Conservation (phyloP, 2,113 vertebrate genomes). For the Vimba vimba region DNA sequence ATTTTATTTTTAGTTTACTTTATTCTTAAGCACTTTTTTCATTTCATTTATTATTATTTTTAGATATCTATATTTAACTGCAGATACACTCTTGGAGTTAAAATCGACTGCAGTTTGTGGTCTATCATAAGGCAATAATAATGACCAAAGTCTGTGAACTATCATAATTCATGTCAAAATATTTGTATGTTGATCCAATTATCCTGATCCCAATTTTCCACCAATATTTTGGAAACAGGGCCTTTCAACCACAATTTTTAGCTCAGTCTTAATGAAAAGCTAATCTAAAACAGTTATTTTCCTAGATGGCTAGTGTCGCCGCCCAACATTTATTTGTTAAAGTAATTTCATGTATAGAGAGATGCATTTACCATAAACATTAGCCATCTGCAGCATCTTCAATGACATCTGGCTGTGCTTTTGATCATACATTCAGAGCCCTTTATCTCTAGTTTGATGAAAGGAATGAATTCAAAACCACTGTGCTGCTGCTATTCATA, state of each 20-base stretch:
- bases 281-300: not conserved
- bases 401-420: not conserved
- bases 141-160: too few relatives aligned
- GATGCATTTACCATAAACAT: constrained; percentile 17
- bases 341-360: not conserved
- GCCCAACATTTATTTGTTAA: not conserved
- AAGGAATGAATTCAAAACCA: constrained; percentile 43
- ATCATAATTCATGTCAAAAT: not conserved
- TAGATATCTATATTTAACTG: not conserved
- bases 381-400: constrained; percentile 41
- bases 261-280: not conserved
- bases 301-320: not conserved
- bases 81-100: not conserved
- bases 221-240: not conserved
- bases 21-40: too few relatives aligned
- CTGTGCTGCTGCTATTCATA: constrained; percentile 38
- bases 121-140: not conserved
- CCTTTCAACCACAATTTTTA: not conserved
- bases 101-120: not conserved
- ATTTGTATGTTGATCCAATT: not conserved
- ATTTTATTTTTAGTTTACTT: too few relatives aligned
- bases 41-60: too few relatives aligned
- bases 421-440: not conserved
- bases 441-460: constrained; percentile 18
- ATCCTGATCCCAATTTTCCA: not conserved